Evolutionary conservation across 2,113 vertebrate species (phyloP).

Genomic region (Hippocampus abdominalis): DNA sequence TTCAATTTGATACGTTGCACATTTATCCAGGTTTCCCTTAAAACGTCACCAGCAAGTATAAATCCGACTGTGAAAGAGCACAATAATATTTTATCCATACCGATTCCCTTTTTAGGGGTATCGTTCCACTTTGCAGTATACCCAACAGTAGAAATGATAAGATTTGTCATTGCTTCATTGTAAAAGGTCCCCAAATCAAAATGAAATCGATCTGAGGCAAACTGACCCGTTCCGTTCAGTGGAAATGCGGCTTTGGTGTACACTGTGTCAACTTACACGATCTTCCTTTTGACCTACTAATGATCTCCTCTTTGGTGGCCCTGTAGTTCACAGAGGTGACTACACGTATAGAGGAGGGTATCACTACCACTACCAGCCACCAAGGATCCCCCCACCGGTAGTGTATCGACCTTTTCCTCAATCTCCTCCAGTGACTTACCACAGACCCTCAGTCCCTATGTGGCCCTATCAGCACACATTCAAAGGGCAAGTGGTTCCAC

Average conservation of each 20-base stretch:
- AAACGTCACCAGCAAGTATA: not conserved
- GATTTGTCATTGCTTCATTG: not conserved
- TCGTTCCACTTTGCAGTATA: no score
- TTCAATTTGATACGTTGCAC: not conserved
- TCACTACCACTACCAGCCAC: conserved; percentile 64
- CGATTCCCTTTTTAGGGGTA: no score
- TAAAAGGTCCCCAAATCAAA: not conserved
- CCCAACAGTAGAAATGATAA: no score
- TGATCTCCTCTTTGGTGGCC: conserved; percentile 66
- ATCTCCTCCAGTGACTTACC: conserved; percentile 57
- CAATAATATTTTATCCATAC: no score
- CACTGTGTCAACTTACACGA: conserved; percentile 37
- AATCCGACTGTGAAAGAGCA: no score
- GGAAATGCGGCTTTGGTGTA: not conserved
- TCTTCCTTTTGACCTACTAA: conserved; percentile 55
- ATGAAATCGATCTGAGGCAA: not conserved
- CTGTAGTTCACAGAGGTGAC: conserved; percentile 71
- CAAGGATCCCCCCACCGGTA: conserved; percentile 54
- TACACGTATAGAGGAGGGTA: conserved; percentile 74
- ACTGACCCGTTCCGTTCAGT: not conserved
- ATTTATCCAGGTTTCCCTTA: not conserved
- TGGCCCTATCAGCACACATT: conserved; percentile 50
- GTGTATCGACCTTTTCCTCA: conserved; percentile 52
- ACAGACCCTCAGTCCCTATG: conserved; percentile 44
- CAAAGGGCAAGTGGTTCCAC: conserved; percentile 42